Evolutionary conservation across 2,888 invertebrate species (phyloP).

Genomic region (Lepetodrilus schrolli): DNA sequence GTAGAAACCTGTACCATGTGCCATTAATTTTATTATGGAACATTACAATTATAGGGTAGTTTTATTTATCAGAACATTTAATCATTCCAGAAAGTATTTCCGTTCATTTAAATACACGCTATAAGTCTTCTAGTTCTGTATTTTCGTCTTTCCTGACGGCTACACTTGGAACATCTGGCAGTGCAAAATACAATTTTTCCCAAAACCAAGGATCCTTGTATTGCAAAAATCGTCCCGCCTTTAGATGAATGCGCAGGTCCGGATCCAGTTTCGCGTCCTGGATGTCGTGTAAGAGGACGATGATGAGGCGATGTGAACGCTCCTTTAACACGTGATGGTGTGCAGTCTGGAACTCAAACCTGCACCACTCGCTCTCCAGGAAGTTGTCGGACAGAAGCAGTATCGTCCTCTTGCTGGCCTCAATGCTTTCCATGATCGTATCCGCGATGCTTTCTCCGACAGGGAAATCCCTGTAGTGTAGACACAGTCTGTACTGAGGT

Average conservation of each 20-base stretch:
- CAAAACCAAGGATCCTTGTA: conserved; percentile 95
- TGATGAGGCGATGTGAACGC: conserved; percentile 85
- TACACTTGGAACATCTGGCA: conserved; percentile 77
- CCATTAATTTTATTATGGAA: no score
- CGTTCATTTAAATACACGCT: no score
- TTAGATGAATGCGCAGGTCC: conserved; percentile 88
- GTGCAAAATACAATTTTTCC: conserved; percentile 90
- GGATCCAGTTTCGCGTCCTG: conserved; percentile 88
- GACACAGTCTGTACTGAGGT: conserved; percentile 76
- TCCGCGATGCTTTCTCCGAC: conserved; percentile 81
- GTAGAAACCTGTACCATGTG: no score
- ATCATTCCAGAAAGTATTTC: no score
- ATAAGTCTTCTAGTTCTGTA: no score
- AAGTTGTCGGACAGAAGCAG: conserved; percentile 91
- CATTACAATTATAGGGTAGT: no score
- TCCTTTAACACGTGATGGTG: conserved; percentile 86
- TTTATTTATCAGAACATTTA: no score
- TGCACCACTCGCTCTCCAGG: conserved; percentile 92
- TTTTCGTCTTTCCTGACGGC: background rate
- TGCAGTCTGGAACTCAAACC: conserved; percentile 90
- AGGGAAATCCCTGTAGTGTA: conserved; percentile 64
- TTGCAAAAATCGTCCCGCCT: conserved; percentile 87
- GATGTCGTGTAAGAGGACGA: conserved; percentile 88
- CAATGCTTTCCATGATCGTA: conserved; percentile 90
- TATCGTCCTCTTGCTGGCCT: conserved; percentile 88